Conservation (phyloP, 2,113 vertebrate genomes). For the Callipepla californica region DNA sequence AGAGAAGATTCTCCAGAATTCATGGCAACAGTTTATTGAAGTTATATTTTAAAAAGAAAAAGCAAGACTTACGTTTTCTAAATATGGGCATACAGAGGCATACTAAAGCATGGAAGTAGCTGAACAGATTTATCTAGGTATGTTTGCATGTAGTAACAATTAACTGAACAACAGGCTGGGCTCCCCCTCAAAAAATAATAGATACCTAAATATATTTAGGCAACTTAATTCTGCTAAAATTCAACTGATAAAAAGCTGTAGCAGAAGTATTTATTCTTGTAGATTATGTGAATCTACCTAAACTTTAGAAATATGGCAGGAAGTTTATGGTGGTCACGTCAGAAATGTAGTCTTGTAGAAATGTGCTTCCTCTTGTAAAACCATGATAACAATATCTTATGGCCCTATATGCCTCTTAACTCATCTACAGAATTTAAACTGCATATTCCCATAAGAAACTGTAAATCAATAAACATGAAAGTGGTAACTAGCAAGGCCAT, state of each 20-base stretch:
- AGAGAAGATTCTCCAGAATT: not conserved
- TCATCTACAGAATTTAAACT: not conserved
- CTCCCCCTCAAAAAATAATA: not conserved
- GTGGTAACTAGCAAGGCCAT: not conserved
- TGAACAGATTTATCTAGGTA: not conserved
- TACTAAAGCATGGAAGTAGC: not conserved
- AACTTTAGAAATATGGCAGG: not conserved
- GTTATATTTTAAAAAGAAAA: not conserved
- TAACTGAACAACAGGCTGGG: not conserved
- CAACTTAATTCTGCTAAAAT: not conserved
- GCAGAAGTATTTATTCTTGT: not conserved
- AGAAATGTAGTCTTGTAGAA: not conserved
- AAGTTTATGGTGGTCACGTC: not conserved
- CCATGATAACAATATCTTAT: not conserved
- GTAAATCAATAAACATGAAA: not conserved
- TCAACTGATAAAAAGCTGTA: not conserved
- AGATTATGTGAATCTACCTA: not conserved
- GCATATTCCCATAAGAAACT: not conserved
- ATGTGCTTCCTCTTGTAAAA: not conserved
- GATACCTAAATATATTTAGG: not conserved
- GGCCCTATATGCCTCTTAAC: not conserved
- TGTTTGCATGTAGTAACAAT: not conserved
- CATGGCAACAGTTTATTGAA: not conserved
- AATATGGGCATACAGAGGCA: not conserved
- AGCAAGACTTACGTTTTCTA: not conserved